Conservation (phyloP, 2,113 vertebrate species). For the Vulpes vulpes region DNA sequence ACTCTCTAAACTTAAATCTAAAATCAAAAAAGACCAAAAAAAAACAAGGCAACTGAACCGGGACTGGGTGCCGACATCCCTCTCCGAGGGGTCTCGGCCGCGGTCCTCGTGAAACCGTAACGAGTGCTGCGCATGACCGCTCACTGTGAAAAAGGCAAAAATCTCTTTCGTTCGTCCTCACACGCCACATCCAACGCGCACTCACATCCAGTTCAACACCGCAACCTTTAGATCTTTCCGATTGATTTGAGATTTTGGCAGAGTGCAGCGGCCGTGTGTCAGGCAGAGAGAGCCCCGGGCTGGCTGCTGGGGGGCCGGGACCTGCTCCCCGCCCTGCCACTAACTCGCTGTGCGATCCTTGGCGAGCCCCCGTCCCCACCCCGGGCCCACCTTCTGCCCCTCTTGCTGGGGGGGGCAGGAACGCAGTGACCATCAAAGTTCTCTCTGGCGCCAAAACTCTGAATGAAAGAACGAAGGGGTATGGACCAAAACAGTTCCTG, state of each 20-base stretch:
- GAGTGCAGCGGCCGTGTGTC: constrained; percentile 71
- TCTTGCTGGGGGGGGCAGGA: constrained; percentile 19
- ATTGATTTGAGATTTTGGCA: background rate
- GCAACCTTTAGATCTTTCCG: background rate
- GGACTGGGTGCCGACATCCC: constrained; percentile 51
- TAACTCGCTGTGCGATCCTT: constrained; percentile 71
- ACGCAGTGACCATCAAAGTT: background rate
- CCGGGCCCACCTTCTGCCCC: constrained; percentile 46
- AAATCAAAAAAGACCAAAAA: constrained; percentile 79
- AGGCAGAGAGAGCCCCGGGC: constrained; percentile 72
- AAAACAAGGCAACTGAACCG: constrained; percentile 74
- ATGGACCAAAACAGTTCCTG: background rate
- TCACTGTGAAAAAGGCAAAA: constrained; percentile 73
- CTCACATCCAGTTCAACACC: constrained; percentile 38
- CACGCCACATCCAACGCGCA: constrained; percentile 51
- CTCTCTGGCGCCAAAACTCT: constrained; percentile 64
- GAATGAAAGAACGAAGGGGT: constrained; percentile 52
- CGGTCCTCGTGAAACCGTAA: constrained; percentile 59
- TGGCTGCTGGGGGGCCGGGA: constrained; percentile 26
- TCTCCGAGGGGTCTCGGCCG: background rate
- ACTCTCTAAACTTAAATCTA: background rate
- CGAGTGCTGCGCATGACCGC: constrained; percentile 38
- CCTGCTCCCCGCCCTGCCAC: background rate
- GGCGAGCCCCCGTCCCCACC: constrained; percentile 51
- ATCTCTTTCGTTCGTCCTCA: constrained; percentile 67